A percentile compares a stretch with the other conserved stretches of the same genome.
Evolutionary conservation across 2,113 vertebrate species (phyloP).

Genomic region (Trogon melanurus): DNA sequence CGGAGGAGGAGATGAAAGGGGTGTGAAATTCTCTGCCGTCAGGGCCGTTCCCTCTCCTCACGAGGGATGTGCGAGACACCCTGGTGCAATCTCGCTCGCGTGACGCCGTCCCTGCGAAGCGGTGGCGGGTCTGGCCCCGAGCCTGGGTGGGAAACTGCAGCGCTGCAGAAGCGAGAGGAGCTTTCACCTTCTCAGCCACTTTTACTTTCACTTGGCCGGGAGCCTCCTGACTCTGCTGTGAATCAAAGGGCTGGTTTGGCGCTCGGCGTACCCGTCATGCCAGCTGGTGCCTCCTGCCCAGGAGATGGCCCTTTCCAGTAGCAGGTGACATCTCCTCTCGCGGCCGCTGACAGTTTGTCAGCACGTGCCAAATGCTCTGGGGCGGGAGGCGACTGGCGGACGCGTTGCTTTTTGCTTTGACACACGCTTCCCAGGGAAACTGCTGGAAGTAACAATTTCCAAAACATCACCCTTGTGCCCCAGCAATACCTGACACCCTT

Average conservation of each 20-base stretch:
- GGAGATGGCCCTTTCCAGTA: neutral
- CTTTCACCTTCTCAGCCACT: neutral
- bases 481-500: neutral
- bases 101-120: neutral
- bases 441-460: neutral
- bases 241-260: neutral
- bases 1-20: neutral
- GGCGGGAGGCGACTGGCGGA: neutral
- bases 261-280: accelerated
- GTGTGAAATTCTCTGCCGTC: neutral
- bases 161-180: neutral
- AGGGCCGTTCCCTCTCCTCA: neutral
- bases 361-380: accelerated
- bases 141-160: neutral
- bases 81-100: accelerated
- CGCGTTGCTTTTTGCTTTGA: neutral
- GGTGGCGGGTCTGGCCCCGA: accelerated
- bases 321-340: neutral
- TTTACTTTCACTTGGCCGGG: slow-evolving; percentile 14
- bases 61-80: accelerated
- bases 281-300: neutral
- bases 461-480: accelerated
- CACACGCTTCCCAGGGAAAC: accelerated
- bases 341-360: neutral
- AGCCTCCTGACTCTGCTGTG: neutral